These are phyloP conservation scores for Dendrocincla tyrannina DNA, from an alignment of 2,797 vertebrate species.

Conservation along the genomic window DNA sequence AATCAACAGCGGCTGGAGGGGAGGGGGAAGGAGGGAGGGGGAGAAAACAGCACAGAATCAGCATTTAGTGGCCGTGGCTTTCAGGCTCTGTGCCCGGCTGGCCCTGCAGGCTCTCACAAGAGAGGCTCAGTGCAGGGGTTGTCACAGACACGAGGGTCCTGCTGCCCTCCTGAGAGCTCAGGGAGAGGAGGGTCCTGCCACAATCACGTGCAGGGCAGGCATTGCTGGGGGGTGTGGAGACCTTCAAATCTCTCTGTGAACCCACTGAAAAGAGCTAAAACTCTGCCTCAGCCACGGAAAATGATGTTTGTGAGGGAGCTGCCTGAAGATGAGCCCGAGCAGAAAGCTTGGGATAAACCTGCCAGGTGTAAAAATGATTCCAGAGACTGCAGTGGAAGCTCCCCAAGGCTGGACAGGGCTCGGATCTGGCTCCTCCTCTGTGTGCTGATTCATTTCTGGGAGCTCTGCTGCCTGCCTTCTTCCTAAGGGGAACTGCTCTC, in stretches of 20 bases:
- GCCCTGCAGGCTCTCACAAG: too few species aligned
- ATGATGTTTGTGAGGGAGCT: neutral
- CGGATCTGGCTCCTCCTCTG: neutral
- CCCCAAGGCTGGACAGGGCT: neutral
- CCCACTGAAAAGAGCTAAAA: neutral
- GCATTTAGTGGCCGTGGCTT: fast-evolving
- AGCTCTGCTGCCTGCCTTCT: neutral
- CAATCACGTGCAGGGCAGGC: neutral
- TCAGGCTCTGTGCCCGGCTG: neutral
- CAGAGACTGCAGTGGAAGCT: neutral
- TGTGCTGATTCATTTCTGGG: fast-evolving
- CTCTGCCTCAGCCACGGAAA: neutral
- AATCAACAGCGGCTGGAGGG: conserved; percentile 87
- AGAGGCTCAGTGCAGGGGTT: neutral
- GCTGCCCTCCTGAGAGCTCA: neutral
- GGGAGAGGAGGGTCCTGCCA: neutral
- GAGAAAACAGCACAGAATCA: neutral
- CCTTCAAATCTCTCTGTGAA: neutral
- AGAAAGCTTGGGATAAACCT: neutral
- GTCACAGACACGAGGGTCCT: neutral
- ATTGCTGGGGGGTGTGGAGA: neutral
- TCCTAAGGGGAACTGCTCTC: neutral
- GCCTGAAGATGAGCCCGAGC: neutral
- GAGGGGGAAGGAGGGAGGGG: neutral
- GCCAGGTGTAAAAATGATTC: neutral